These are phyloP conservation scores for Chelon auratus DNA, from an alignment of 2,797 vertebrate genomes.

Conservation along the genomic window DNA sequence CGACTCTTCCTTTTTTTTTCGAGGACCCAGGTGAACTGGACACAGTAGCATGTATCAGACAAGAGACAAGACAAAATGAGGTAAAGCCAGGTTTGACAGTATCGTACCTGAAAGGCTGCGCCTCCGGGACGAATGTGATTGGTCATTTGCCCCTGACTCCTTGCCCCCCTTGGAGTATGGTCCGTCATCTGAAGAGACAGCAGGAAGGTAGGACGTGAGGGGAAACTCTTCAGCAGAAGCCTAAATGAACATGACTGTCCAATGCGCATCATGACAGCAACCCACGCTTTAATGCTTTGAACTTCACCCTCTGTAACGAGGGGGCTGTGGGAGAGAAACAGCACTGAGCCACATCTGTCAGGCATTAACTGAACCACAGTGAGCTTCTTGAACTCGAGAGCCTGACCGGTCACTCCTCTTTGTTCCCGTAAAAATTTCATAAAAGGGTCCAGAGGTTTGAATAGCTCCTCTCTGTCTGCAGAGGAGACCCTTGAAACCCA, in stretches of 20 bases:
- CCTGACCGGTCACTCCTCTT: constrained; percentile 24
- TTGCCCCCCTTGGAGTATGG: constrained; percentile 95
- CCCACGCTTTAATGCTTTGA: constrained; percentile 43
- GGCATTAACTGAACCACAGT: constrained; percentile 33
- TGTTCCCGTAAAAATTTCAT: constrained; percentile 41
- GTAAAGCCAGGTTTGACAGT: constrained; percentile 37
- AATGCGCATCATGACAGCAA: constrained; percentile 51
- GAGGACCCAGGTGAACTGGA: constrained; percentile 29
- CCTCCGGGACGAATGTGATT: constrained; percentile 89
- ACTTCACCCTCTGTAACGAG: constrained; percentile 43
- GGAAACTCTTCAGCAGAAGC: constrained; percentile 43
- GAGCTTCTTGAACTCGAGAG: constrained; percentile 33
- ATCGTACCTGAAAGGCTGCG: constrained; percentile 95
- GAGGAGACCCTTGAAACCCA: constrained; percentile 47
- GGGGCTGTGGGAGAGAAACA: constrained; percentile 17
- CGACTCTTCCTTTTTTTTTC: constrained; percentile 16
- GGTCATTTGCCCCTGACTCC: constrained; percentile 85
- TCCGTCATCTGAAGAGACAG: constrained; percentile 90
- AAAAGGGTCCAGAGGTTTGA: constrained; percentile 47
- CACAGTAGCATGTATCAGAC: constrained; percentile 41
- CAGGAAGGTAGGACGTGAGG: constrained; percentile 38
- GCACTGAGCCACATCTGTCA: constrained; percentile 33
- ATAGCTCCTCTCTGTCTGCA: constrained; percentile 40
- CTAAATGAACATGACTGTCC: constrained; percentile 35
- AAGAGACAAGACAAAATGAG: constrained; percentile 30